Evolutionary conservation across 1,140 invertebrate genomes (phyloP).

Genomic region (Aphis craccivora): DNA sequence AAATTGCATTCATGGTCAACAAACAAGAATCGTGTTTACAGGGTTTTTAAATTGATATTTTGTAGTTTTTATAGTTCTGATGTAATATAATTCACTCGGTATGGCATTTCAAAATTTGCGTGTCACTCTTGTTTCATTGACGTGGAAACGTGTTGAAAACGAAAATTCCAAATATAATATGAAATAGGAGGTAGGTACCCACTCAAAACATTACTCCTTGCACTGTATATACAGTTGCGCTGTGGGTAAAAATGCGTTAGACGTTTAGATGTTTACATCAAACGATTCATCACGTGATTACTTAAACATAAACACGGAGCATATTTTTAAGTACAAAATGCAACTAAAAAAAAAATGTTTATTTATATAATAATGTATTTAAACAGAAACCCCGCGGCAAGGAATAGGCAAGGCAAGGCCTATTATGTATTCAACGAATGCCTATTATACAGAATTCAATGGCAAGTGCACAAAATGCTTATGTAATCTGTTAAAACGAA

Average conservation of each 20-base stretch:
- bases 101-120: background rate
- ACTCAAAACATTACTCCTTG: background rate
- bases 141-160: background rate
- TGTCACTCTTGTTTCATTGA: background rate
- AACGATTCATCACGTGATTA: background rate
- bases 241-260: background rate
- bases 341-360: background rate
- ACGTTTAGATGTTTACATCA: background rate
- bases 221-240: background rate
- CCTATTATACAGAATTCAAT: background rate
- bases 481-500: slow-evolving; percentile 1
- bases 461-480: background rate
- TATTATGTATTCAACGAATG: background rate
- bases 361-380: background rate
- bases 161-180: background rate
- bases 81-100: background rate
- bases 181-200: background rate
- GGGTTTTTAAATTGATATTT: background rate
- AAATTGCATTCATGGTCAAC: background rate
- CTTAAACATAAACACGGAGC: background rate
- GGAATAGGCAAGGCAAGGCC: too few species aligned
- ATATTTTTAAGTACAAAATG: background rate
- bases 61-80: background rate
- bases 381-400: background rate
- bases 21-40: background rate